Percentiles rank a stretch among this genome's conserved stretches.
Evolutionary conservation across 2,797 vertebrate genomes (phyloP).

Genomic region (Hipposideros larvatus): DNA sequence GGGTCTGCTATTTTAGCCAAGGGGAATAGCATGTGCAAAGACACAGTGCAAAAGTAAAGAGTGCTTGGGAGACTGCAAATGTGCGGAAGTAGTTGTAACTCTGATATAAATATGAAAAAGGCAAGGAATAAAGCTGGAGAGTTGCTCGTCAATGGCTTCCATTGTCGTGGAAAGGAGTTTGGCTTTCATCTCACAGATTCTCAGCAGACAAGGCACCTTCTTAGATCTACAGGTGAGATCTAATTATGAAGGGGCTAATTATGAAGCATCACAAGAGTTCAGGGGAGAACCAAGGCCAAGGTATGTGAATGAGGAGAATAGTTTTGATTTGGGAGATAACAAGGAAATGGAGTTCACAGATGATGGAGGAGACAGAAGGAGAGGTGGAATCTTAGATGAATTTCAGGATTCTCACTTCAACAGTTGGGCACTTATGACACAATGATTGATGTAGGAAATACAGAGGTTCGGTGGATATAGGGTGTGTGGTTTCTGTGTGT

Average conservation of each 20-base stretch:
- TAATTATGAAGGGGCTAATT: not conserved
- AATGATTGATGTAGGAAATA: not conserved
- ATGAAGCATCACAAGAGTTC: not conserved
- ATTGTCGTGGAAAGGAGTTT: not conserved
- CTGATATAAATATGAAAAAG: not conserved
- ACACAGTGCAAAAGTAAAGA: not conserved
- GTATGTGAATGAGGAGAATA: not conserved
- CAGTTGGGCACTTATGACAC: not conserved
- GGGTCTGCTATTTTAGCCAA: not conserved
- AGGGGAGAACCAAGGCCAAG: not conserved
- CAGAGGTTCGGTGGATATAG: not conserved
- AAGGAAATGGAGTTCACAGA: not conserved
- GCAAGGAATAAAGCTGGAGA: not conserved
- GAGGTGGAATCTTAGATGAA: not conserved
- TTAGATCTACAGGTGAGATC: not conserved
- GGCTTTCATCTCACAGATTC: not conserved
- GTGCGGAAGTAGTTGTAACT: too few relatives aligned
- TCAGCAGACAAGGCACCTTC: not conserved
- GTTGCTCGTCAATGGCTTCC: not conserved
- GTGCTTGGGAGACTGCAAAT: not conserved
- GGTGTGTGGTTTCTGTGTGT: not conserved
- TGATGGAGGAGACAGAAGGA: not conserved
- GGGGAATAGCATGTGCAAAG: not conserved
- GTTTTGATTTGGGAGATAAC: not conserved
- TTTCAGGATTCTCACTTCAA: not conserved